A percentile compares a stretch with the other conserved stretches of the same genome.
These are phyloP conservation scores for Lacerta bilineata DNA, from an alignment of 2,797 vertebrate genomes.

Conservation along the genomic window DNA sequence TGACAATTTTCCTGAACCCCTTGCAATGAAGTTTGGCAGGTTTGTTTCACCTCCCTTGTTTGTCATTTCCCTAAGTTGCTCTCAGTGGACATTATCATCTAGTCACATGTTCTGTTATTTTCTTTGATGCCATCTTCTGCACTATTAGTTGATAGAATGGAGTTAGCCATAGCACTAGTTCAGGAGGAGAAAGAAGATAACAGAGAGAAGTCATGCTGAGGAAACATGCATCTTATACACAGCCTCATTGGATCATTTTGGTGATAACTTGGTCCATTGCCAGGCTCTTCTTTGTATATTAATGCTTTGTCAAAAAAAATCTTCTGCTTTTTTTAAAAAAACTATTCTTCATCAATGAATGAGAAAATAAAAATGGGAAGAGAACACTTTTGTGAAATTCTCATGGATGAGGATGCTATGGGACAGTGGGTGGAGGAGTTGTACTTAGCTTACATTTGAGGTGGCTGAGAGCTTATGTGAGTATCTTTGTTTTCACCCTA, in stretches of 20 bases:
- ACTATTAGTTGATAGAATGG: not conserved
- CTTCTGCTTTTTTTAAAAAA: no score
- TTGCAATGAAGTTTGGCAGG: not conserved
- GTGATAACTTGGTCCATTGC: not conserved
- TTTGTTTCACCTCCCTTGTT: not conserved
- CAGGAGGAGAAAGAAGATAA: not conserved
- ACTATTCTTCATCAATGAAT: no score
- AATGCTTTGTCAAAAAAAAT: no score
- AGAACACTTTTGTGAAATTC: no score
- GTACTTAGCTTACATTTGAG: no score
- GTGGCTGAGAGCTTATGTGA: no score
- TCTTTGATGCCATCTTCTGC: constrained; percentile 1
- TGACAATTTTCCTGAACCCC: not conserved
- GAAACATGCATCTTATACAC: not conserved
- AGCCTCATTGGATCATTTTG: not conserved
- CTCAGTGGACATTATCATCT: not conserved
- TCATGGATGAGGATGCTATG: no score
- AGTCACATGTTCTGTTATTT: constrained; percentile 7
- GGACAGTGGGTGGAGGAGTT: no score
- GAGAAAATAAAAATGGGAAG: no score
- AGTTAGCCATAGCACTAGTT: not conserved
- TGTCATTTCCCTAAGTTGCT: not conserved
- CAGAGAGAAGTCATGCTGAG: not conserved
- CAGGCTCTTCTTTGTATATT: not conserved
- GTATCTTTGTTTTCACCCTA: no score